Evolutionary conservation across 1,140 invertebrate species (phyloP), one percentile per base, ranked within the genome.

Genomic region (Octopus bimaculoides): DNA sequence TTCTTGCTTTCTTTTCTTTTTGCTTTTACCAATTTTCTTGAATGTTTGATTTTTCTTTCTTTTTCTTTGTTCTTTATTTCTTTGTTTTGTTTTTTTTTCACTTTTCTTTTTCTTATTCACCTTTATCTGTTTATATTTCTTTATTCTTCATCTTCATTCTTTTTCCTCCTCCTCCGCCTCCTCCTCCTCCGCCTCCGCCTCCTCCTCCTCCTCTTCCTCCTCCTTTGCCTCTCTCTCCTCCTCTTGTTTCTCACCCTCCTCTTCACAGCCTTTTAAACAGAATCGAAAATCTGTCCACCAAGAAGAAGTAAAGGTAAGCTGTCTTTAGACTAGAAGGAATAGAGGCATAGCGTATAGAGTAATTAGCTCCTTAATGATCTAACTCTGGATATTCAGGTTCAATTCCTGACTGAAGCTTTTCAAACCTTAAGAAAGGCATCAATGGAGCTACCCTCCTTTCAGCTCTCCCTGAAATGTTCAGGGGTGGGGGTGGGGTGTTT

Each of bases 121-220:
- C 26, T 17, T 54, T 52, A 12, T 69, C 9, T 54, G 17, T 56
- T 69, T 61, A n/a, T 73, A 9, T 17, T 75, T 55, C 41, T 52
- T 53, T 6, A 61, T 41, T 75, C 12, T 69, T 0, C 69, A 14
- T 10, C 52, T 5, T 71, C 75, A 26, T 12, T 20, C 41, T 52
- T 73, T 52, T 77, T 55, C 52, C 75, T 41, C 14, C 9, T 17
- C 71, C 4, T 7, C 14, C 7, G 1, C 26, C 26, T 41, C 26
- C 17, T 53, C 61, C 14, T 52, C 9, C 54, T 41, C 74, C 5
- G 17, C 76, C n/a, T 55, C 41, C 53, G 53, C 66, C 71, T 54
- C 73, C 75, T 77, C 52, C 55, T 54, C 61, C 53, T 71, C 73
- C 78, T 61, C 77, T 69, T 54, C 54, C n/a, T 41, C 73, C 75